Percentiles rank a stretch among this genome's conserved stretches.
Conservation (phyloP, 1,140 invertebrate species). For the Hyphantria cunea region DNA sequence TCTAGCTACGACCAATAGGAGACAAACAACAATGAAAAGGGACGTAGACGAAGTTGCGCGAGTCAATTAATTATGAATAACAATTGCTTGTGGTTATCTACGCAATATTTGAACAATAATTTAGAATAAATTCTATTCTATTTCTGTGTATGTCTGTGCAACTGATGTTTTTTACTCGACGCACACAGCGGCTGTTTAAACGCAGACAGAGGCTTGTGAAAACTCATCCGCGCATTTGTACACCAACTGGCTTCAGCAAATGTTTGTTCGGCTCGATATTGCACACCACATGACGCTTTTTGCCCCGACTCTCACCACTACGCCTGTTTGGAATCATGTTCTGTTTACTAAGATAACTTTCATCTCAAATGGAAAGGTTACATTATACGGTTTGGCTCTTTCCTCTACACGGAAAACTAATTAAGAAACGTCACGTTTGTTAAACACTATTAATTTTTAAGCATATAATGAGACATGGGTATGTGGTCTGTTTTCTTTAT, state of each 20-base stretch:
- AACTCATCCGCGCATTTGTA: conserved; percentile 38
- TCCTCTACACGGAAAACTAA: conserved; percentile 3
- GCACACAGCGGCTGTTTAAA: conserved; percentile 21
- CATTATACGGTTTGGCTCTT: conserved; percentile 18
- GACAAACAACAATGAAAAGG: too few relatives aligned
- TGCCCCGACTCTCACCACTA: conserved; percentile 23
- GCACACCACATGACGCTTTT: conserved; percentile 41
- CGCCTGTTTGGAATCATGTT: conserved; percentile 37
- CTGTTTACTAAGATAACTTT: conserved; percentile 39
- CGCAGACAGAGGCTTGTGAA: conserved; percentile 33
- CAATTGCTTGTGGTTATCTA: too few relatives aligned
- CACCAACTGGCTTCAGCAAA: conserved; percentile 35
- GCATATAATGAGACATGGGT: too few relatives aligned
- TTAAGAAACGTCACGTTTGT: background rate
- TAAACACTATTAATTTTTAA: too few relatives aligned
- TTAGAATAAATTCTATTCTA: too few relatives aligned
- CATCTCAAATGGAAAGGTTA: conserved; percentile 26
- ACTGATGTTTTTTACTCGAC: conserved; percentile 14
- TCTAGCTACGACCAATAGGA: too few relatives aligned
- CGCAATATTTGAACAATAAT: too few relatives aligned
- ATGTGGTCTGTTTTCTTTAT: too few relatives aligned
- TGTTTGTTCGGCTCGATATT: conserved; percentile 40
- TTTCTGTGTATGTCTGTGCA: too few relatives aligned
- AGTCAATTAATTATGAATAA: too few relatives aligned
- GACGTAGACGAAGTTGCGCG: too few relatives aligned